Base-by-base conservation (phyloP, 2,797 vertebrate species). In the Rhynchonycteris naso region DNA sequence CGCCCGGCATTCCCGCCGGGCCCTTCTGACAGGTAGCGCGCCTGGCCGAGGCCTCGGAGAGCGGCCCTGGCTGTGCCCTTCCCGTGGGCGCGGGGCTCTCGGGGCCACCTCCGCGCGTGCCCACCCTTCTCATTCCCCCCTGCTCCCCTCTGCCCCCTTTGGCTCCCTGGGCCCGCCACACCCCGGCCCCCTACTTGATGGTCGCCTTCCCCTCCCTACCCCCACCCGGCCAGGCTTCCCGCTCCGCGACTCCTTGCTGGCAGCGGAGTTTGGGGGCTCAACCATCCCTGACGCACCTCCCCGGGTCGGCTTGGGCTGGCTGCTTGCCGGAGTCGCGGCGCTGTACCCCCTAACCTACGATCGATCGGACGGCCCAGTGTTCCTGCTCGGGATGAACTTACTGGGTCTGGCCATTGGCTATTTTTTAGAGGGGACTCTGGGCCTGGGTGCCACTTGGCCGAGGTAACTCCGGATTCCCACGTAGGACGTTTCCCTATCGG, bases 21-120 rank as follows among this genome's bases (percentile, higher is more conserved):
- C 88, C 94, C 94, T 80, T 90, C 96, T 96, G 97, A 97, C 94
- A 97, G 97, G 97, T 98, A 93, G 97, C 52, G 30, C 83, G 92
- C 66, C 76, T 24, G 30, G 21, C 50, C 54, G 26, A 65, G 82
- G 94, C 82, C 84, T 72, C 35, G 52, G 84, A 59, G 90, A 68
- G 95, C 89, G 47, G 24, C 75, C 87, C 68, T 54, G 26, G 52
- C 33, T 58, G 43, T 63, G 52, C 15, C 16, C 54, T 26, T 33
- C 65, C n/a, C 1, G 28, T 30, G 30, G 52, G 61, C 63, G 38
- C 19, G 72, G 22, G 72, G 61, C 65, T 59, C 65, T 33, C 30
- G 59, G 59, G 13, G 58, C n/a, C 12, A 12, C 30, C 33, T 12
- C 59, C 28, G 1, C 2, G n/a, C 58, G 24, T 9, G 61, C 24